phyloP scores from a whole-genome alignment of 2,888 invertebrate species.

The Drosophila lutescens region DNA sequence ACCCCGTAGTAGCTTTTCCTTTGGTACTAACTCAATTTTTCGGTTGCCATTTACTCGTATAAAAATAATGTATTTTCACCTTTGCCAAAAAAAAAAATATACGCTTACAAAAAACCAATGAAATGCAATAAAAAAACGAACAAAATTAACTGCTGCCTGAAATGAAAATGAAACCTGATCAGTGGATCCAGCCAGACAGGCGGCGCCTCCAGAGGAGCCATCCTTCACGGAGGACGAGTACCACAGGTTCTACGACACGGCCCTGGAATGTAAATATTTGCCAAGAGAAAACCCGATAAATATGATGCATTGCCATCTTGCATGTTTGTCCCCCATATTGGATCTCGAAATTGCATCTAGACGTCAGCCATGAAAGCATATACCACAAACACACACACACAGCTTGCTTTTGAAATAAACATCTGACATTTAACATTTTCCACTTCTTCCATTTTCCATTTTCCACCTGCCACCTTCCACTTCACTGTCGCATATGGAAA shows the following conservation, averaged over 20 bases:
- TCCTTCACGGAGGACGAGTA: slow-evolving; percentile 90
- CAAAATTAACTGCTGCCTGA: slow-evolving; percentile 34
- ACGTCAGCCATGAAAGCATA: slow-evolving; percentile 11
- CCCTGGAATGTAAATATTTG: slow-evolving; percentile 89
- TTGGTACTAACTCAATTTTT: slow-evolving; percentile 23
- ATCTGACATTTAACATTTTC: slow-evolving; percentile 36
- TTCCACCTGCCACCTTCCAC: not conserved
- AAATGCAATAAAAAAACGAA: slow-evolving; percentile 35
- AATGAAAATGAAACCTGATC: slow-evolving; percentile 41
- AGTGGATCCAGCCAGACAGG: slow-evolving; percentile 53
- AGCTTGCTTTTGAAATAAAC: slow-evolving; percentile 25
- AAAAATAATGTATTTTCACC: slow-evolving; percentile 43
- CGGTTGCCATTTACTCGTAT: slow-evolving; percentile 37
- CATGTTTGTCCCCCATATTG: slow-evolving; percentile 28
- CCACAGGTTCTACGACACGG: slow-evolving; percentile 91
- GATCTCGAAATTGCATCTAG: slow-evolving; percentile 17
- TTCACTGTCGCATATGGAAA: slow-evolving; percentile 16
- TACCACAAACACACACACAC: not conserved
- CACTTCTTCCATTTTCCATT: not conserved
- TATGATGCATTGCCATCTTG: slow-evolving; percentile 31
- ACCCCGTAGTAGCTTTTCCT: slow-evolving; percentile 25
- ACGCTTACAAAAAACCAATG: slow-evolving; percentile 34
- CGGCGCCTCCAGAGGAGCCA: slow-evolving; percentile 59
- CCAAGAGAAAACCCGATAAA: slow-evolving; percentile 1
- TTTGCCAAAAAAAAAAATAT: slow-evolving; percentile 35